Evolutionary conservation across 2,113 vertebrate genomes (phyloP).

Genomic region (Lophura nycthemera): DNA sequence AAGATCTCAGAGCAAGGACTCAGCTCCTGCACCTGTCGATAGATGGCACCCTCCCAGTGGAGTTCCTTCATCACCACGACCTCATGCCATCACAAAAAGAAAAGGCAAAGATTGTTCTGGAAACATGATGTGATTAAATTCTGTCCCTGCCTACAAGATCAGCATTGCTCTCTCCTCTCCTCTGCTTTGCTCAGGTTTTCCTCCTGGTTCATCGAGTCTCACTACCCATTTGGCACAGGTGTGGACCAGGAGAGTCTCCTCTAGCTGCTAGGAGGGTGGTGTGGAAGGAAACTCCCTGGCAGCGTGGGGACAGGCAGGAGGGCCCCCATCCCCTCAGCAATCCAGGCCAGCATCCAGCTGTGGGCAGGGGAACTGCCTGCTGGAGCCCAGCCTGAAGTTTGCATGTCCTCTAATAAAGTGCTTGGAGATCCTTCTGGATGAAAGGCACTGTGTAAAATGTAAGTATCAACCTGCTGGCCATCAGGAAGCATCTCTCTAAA

Average conservation of each 20-base stretch:
- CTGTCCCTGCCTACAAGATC: background rate
- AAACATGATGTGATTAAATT: background rate
- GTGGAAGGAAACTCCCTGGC: background rate
- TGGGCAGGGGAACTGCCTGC: background rate
- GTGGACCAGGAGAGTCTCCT: background rate
- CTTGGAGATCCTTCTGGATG: conserved; percentile 70
- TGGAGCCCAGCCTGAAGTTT: background rate
- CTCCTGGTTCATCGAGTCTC: background rate
- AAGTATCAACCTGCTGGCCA: background rate
- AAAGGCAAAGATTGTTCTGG: background rate
- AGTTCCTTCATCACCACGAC: background rate
- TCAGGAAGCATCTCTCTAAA: conserved; percentile 19
- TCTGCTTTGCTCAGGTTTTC: background rate
- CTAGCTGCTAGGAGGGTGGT: background rate
- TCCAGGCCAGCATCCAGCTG: accelerated
- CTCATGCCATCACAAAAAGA: background rate
- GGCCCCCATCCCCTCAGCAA: background rate
- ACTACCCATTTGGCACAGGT: background rate
- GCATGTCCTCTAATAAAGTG: conserved; percentile 51
- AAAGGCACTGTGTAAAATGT: conserved; percentile 63
- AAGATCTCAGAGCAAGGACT: background rate
- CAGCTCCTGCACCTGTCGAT: background rate
- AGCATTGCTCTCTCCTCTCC: background rate
- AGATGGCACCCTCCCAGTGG: background rate
- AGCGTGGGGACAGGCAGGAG: background rate